Evolutionary conservation across 2,888 invertebrate genomes (phyloP).

Genomic region (Ennomos fuscantarius): DNA sequence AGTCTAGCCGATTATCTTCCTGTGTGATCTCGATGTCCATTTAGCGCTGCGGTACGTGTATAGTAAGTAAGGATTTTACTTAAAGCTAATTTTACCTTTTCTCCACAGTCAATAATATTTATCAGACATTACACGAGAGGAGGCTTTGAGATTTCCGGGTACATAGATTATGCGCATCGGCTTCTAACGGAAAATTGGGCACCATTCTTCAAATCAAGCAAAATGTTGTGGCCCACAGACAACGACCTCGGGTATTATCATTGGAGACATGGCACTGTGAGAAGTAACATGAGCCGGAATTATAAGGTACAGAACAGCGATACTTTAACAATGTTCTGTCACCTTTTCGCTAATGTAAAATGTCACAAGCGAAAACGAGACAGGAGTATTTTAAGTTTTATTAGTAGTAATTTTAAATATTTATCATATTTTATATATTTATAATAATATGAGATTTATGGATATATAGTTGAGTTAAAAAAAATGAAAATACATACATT

Average conservation of each 20-base stretch:
- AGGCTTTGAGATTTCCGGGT: slow-evolving; percentile 93
- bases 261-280: slow-evolving; percentile 89
- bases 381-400: no score
- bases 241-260: slow-evolving; percentile 92
- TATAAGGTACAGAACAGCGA: slow-evolving; percentile 84
- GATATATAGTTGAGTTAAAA: no score
- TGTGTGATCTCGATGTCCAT: no score
- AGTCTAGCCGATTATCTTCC: no score
- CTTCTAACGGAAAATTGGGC: slow-evolving; percentile 90
- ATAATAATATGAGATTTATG: no score
- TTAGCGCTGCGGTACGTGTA: no score
- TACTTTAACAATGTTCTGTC: background rate
- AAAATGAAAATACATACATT: no score
- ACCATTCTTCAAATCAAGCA: slow-evolving; percentile 88
- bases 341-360: no score
- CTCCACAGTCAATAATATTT: slow-evolving; percentile 91
- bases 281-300: slow-evolving; percentile 90
- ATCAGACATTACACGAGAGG: slow-evolving; percentile 87
- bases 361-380: no score
- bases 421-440: no score
- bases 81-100: slow-evolving; percentile 22
- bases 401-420: no score
- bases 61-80: background rate
- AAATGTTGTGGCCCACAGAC: slow-evolving; percentile 87
- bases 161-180: slow-evolving; percentile 92